Base-by-base conservation (phyloP, 2,113 vertebrate species). In the Lates calcarifer region DNA sequence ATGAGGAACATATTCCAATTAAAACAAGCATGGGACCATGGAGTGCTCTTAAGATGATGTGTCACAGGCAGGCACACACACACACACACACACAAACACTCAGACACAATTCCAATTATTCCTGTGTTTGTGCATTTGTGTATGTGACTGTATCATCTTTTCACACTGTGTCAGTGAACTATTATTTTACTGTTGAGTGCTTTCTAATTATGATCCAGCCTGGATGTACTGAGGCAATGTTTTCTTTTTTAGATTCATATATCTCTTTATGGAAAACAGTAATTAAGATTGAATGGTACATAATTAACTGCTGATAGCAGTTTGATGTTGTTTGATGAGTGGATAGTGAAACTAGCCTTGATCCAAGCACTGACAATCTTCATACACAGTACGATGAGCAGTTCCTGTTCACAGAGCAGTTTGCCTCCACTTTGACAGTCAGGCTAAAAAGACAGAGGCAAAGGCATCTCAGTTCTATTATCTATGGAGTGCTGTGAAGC, bases 191-290 rank as follows among this genome's bases (percentile, higher is more conserved):
- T n/a, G 81, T 33, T 73, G 66, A 83, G 57, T 79, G 71, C 67
- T 77, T 79, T 84, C 63, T 86, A 84, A 88, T 90, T 83, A 86
- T 66, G 77, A 82, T 37, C 7, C 31, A 60, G 55, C n/a, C 39
- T 18, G 47, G n/a, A 28, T 74, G 68, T 14, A 33, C 37, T 18
- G n/a, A 58, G 37, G 17, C 55, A 61, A 1, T 33, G 49, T 74
- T 81, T 78, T 35, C 24, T 63, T 74, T 74, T 66, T 74, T 12
- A 51, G 6, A 70, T 72, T 45, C 43, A 41, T 69, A 56, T 45
- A 72, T 86, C 39, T 81, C 64, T 64, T 39, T 53, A 56, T 68
- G 14, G 56, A 58, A 82, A 82, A 74, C 37, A 64, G 26, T 81
- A 47, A 87, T 72, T 72, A 43, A 79, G 53, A 75, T 33, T 35